Base-by-base conservation (phyloP, 2,888 invertebrate species). In the Plemyria rubiginata region DNA sequence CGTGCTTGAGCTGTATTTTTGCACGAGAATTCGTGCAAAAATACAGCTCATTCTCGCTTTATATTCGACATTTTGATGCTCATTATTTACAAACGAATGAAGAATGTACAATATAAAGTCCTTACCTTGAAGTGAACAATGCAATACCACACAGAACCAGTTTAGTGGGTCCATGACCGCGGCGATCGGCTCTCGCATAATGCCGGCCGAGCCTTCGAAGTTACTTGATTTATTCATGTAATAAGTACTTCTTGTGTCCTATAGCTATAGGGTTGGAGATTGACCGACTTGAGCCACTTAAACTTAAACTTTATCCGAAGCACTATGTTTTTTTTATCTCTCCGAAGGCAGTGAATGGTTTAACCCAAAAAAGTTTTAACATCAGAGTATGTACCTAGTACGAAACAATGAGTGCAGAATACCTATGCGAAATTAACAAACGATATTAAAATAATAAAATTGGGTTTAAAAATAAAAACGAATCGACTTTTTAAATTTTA, bases 161-260 rank as follows among this genome's bases (percentile, higher is more conserved):
- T 91, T 90, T 85, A 85, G 84, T 90, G 83, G 87, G 88, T 89
- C 83, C 88, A 90, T 86, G 87, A 88, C 86, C 88, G 87, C 74
- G 73, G 75, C 77, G 81, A 83, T 84, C 82, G 84, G 78, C 80
- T 78, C 81, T 79, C 83, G 83, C 82, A 83, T 86, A 81, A 85
- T 81, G 76, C 65, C 57, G 64, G 50, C 54, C 79, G 75, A 79
- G 80, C 75, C 79, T 81, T 78, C 70, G 77, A 78, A 56, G 61
- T 60, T 43, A n/a, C 80, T 85, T 85, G 86, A 88, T 89, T 90
- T 88, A 86, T 84, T 78, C 78, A 77, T 74, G 74, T 75, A 80
- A 74, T 73, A 54, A 40, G 52, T 52, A 53, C 59, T 52, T 11
- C 32, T 32, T 60, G 56, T 38, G 38, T 36, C 43, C 49, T 52